Evolutionary conservation across 2,888 invertebrate species (phyloP).

Genomic region (Pseudococcus longispinus): DNA sequence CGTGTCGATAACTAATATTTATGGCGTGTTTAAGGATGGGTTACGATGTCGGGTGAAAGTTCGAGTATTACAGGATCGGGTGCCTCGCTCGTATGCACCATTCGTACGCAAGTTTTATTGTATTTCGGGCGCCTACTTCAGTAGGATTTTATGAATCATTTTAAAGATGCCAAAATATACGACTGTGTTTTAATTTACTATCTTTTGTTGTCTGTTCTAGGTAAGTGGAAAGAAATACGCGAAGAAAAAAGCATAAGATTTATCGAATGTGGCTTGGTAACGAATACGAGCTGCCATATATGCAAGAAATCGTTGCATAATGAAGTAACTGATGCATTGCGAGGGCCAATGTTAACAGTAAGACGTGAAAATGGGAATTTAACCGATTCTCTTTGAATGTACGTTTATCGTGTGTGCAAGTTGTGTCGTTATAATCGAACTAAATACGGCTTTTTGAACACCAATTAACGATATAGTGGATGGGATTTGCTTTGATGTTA

Average conservation of each 20-base stretch:
- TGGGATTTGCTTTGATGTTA: not conserved
- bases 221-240: conserved; percentile 1
- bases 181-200: conserved; percentile 6
- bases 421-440: not conserved
- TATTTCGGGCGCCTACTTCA: conserved; percentile 5
- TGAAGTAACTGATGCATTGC: not conserved
- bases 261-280: not conserved
- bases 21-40: not conserved
- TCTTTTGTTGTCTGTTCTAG: conserved; percentile 15
- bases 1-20: conserved; percentile 28
- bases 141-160: conserved; percentile 16
- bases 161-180: not conserved
- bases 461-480: not conserved
- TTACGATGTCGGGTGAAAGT: conserved; percentile 35
- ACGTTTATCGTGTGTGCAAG: not conserved
- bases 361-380: not conserved
- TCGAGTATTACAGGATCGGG: not conserved
- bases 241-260: not conserved
- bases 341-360: not conserved
- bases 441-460: not conserved
- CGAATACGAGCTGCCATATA: not conserved
- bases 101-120: conserved; percentile 10
- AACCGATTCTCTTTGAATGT: not conserved
- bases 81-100: not conserved
- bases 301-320: not conserved